Percentiles rank a stretch among this genome's conserved stretches.
Evolutionary conservation across 2,888 invertebrate species (phyloP).

Genomic region (Frankliniella fusca): DNA sequence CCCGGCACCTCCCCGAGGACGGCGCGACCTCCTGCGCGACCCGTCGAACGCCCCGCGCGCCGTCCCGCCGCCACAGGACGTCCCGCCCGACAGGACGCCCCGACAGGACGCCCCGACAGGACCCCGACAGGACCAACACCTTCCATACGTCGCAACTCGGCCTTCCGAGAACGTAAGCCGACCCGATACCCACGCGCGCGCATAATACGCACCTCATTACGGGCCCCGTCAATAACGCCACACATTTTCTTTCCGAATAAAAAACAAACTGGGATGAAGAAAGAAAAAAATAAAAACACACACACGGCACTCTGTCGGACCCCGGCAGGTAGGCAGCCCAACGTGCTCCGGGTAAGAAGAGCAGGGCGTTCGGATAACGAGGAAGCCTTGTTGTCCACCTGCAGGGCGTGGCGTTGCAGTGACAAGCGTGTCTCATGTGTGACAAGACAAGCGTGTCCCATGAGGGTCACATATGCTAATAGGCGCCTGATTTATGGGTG

Average conservation of each 20-base stretch:
- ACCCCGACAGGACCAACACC: too few species aligned
- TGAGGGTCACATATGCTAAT: conserved; percentile 20
- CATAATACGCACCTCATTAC: conserved; percentile 10
- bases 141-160: not conserved
- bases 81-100: too few species aligned
- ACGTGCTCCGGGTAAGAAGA: not conserved
- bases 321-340: not conserved
- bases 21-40: not conserved
- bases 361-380: not conserved
- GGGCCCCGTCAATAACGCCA: not conserved
- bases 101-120: too few species aligned
- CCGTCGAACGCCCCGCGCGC: too few species aligned
- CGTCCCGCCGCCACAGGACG: too few species aligned
- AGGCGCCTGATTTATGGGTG: conserved; percentile 11
- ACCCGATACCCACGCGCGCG: not conserved
- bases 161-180: conserved; percentile 6
- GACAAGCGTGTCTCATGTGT: conserved; percentile 15
- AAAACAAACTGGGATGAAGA: not conserved
- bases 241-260: not conserved
- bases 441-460: conserved; percentile 24
- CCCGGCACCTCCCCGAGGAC: not conserved
- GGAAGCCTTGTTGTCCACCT: not conserved
- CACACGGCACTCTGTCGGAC: too few species aligned
- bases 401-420: conserved; percentile 5
- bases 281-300: not conserved